Percentiles rank a stretch among this genome's conserved stretches.
Conservation (phyloP, 2,797 vertebrate species). For the Tamandua tetradactyla region DNA sequence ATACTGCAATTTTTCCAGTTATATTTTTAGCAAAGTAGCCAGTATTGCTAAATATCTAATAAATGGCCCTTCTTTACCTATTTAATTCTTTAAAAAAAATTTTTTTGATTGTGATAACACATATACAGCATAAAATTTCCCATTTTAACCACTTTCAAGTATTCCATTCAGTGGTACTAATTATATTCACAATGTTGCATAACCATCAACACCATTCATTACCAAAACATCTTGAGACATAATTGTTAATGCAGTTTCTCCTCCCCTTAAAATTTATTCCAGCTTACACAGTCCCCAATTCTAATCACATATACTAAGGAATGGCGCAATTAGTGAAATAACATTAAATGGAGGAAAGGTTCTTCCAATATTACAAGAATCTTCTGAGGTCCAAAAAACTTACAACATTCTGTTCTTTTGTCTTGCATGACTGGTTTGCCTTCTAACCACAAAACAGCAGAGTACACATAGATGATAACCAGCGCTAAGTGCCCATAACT, state of each 20-base stretch:
- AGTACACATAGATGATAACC: neutral
- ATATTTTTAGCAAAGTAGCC: neutral
- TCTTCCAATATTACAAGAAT: conserved; percentile 15
- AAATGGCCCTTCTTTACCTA: neutral
- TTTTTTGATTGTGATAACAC: too few species aligned
- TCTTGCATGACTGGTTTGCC: neutral
- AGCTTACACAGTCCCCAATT: conserved; percentile 7
- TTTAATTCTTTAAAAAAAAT: neutral
- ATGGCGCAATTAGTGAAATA: neutral
- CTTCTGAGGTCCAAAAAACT: neutral
- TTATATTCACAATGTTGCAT: too few species aligned
- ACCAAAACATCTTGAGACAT: neutral
- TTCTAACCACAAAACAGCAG: neutral
- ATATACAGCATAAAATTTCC: too few species aligned
- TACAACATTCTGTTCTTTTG: neutral
- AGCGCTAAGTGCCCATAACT: neutral
- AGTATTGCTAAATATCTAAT: neutral
- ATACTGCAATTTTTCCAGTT: neutral
- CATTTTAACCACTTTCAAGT: too few species aligned
- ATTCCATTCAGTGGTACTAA: too few species aligned
- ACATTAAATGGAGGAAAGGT: neutral
- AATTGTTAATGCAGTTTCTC: conserved; percentile 7
- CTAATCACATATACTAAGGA: neutral
- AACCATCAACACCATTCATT: too few species aligned
- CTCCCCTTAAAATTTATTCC: conserved; percentile 6